Evolutionary conservation across 1,140 invertebrate species (phyloP), one percentile per base, ranked within the genome.

Genomic region (Cherax destructor): DNA sequence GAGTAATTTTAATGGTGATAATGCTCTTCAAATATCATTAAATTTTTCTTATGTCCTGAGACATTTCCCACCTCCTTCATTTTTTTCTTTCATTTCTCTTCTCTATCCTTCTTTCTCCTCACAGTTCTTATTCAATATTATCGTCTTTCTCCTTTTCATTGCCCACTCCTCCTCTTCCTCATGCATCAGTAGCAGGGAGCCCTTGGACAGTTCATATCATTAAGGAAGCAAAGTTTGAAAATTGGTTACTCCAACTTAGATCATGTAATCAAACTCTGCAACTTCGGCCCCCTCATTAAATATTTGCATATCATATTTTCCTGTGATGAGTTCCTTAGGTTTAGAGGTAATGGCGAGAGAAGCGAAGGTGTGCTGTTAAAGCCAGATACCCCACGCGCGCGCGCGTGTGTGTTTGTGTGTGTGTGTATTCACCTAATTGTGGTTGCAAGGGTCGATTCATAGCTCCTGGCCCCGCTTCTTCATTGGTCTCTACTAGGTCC

Each of bases 231-330:
- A 56, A 49, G 47, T 79, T 49, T 47, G 52, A 65, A 83, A 83
- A 65, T 83, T 83, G 41, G 59, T 61, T 50, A 47, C 59, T 69
- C 30, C 81, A 83, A 83, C 59, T 83, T 83, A 61, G 59, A 83
- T 83, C 81, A 69, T 83, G 81, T 83, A 83, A 83, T 83, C 81
- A 83, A 83, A 83, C 59, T 83, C 81, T 61, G 81, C 59, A 65
- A 65, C 30, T 61, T 83, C 69, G 81, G 81, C 41, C 41, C 81
- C 80, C 80, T 83, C 81, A 83, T 83, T 83, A 65, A 83, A 83
- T 83, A 83, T 83, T 83, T 83, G 81, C 81, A 83, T 83, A 83
- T 83, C 81, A 83, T 83, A 83, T 83, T 83, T 83, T 83, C 81
- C 81, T 83, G 30, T 83, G 81, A 83, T 83, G 81, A 83, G 81